phyloP scores from a whole-genome alignment of 1,140 invertebrate genomes.

The Saccostrea echinata region DNA sequence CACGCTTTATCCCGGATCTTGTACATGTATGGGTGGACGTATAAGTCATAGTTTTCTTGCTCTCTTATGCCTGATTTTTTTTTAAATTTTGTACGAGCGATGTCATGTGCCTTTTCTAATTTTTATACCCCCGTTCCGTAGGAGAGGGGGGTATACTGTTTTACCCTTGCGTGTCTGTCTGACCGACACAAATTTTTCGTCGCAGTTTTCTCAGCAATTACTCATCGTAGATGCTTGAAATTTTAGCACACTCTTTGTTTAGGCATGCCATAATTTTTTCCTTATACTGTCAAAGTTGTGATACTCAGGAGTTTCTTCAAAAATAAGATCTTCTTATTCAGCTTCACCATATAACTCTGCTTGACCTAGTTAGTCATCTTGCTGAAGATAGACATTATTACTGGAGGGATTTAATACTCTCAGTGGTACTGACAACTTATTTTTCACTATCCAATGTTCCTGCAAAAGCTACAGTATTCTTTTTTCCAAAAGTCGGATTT shows the following conservation, averaged over 20 bases:
- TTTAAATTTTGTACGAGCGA: background rate
- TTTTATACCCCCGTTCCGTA: too few species aligned
- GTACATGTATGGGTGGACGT: background rate
- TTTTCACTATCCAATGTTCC: background rate
- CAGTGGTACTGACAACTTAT: background rate
- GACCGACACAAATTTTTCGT: too few species aligned
- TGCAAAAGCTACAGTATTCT: slow-evolving; percentile 1
- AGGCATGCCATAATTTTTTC: too few species aligned
- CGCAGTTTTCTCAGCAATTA: too few species aligned
- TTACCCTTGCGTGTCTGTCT: too few species aligned
- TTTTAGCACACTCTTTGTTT: too few species aligned
- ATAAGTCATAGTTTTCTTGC: background rate
- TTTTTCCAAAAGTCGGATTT: slow-evolving; percentile 22
- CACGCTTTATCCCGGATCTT: background rate
- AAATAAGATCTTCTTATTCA: background rate
- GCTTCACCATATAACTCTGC: background rate
- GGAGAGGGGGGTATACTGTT: too few species aligned
- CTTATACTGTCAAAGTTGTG: background rate
- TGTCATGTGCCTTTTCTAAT: background rate
- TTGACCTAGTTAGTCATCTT: slow-evolving; percentile 17
- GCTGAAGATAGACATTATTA: background rate
- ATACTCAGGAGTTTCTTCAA: background rate
- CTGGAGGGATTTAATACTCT: background rate
- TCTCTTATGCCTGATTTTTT: background rate
- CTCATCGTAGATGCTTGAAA: too few species aligned